Evolutionary conservation across 2,797 vertebrate genomes (phyloP).

Genomic region (Brachymystax lenok): DNA sequence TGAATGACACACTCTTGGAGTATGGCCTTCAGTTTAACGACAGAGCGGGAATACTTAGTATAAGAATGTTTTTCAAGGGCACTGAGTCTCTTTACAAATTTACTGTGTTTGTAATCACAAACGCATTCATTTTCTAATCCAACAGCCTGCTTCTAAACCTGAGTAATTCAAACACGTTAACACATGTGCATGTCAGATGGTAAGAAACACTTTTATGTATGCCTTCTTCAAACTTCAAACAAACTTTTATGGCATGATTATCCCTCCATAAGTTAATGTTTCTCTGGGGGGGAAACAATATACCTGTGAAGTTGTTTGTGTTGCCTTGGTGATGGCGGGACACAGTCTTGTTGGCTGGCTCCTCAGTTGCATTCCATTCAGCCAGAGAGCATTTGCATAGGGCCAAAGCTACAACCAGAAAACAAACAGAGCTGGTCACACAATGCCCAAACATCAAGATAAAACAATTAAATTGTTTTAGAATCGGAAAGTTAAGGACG

Average conservation of each 20-base stretch:
- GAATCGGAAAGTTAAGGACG: constrained; percentile 1
- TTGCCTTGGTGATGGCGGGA: constrained; percentile 70
- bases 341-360: constrained; percentile 59
- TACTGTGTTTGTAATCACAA: not conserved
- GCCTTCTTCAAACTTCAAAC: not conserved
- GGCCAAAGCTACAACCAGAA: constrained; percentile 68
- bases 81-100: not conserved
- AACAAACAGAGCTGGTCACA: constrained; percentile 58
- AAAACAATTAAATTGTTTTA: constrained; percentile 2
- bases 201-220: not conserved
- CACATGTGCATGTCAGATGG: not conserved
- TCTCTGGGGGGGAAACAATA: not conserved
- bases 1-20: not conserved
- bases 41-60: not conserved
- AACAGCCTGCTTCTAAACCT: not conserved
- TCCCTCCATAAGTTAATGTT: not conserved
- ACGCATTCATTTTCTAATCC: not conserved
- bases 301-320: constrained; percentile 79
- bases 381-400: constrained; percentile 75
- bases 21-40: not conserved
- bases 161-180: not conserved
- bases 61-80: not conserved
- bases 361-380: constrained; percentile 71
- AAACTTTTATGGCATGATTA: constrained; percentile 30
- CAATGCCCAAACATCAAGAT: constrained; percentile 11